Evolutionary conservation across 2,888 invertebrate species (phyloP).

Genomic region (Meiosimyza platycephala): DNA sequence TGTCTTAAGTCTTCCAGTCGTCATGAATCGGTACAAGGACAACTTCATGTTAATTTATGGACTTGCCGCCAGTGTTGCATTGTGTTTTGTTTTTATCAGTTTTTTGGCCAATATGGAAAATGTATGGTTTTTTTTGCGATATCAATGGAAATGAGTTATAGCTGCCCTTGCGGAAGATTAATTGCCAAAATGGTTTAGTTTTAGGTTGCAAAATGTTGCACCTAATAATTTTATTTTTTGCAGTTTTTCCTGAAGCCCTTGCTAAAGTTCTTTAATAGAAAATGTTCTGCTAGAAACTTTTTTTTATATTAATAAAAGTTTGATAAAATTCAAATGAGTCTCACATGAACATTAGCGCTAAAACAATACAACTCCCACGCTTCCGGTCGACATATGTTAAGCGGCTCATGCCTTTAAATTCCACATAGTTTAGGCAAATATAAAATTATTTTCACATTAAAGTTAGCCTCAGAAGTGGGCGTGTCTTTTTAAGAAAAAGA

Average conservation of each 20-base stretch:
- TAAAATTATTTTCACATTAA: constrained; percentile 36
- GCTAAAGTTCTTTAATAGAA: no score
- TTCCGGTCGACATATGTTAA: constrained; percentile 20
- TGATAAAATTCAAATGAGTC: no score
- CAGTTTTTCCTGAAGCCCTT: no score
- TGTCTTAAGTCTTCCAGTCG: constrained; percentile 17
- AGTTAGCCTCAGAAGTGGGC: constrained; percentile 26
- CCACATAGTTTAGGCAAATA: background rate
- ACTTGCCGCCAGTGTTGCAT: background rate
- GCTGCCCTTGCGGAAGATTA: no score
- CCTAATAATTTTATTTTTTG: no score
- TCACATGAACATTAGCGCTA: no score
- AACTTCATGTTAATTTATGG: constrained; percentile 32
- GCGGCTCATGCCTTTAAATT: background rate
- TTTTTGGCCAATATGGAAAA: constrained; percentile 18
- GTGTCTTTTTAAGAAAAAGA: constrained; percentile 31
- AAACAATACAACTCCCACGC: constrained; percentile 7
- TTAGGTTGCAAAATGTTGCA: no score
- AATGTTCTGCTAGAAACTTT: no score
- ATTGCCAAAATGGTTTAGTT: no score
- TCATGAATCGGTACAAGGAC: constrained; percentile 33
- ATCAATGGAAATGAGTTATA: no score
- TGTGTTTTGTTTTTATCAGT: background rate
- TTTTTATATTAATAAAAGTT: no score
- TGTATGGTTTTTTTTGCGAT: background rate